Base-by-base conservation (phyloP, 1,140 invertebrate species). In the Trachymyrmex septentrionalis region DNA sequence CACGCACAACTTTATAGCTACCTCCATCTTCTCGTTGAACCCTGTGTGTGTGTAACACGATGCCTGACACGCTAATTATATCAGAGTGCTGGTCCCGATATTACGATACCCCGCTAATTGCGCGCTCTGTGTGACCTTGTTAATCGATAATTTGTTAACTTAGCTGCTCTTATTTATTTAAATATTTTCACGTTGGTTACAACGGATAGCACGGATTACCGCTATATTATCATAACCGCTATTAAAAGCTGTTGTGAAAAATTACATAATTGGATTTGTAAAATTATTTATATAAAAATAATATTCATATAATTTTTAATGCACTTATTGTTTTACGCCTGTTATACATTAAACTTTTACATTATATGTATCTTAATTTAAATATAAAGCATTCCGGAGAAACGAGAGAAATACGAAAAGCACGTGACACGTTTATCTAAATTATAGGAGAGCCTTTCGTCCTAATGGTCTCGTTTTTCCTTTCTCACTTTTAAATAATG, bases 91-190 rank as follows among this genome's bases (percentile, higher is more conserved):
- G 61, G 14, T n/a, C 24, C 16, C n/a, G 44, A 59, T 21, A 57
- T 55, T 50, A 27, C 67, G 27, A 55, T 12, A n/a, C n/a, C 10
- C 19, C 30, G 57, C 53, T 89, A 89, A 89, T 89, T 81, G 76
- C 48, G 14, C 80, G 10, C 75, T 77, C 44, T 48, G n/a, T 38
- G 7, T 14, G 38, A 50, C 24, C 55, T 73, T 71, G 64, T 82
- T 89, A 75, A 86, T 72, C 38, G 50, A 66, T 75, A 59, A 53
- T 34, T 64, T 81, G 67, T 85, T 81, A 66, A 63, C 86, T 72
- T 59, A 71, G 27, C 21, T 57, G 5, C 3, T 7, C 34, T 14
- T 38, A 44, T 81, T 57, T 10, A 16, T 69, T 69, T 48, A 55
- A 61, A 19, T 57, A 48, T 12, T n/a, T 14, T 53, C 4, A 24